A percentile compares a stretch with the other conserved stretches of the same genome.
phyloP scores from a whole-genome alignment of 2,113 vertebrate genomes.

The Catharus fuscescens region DNA sequence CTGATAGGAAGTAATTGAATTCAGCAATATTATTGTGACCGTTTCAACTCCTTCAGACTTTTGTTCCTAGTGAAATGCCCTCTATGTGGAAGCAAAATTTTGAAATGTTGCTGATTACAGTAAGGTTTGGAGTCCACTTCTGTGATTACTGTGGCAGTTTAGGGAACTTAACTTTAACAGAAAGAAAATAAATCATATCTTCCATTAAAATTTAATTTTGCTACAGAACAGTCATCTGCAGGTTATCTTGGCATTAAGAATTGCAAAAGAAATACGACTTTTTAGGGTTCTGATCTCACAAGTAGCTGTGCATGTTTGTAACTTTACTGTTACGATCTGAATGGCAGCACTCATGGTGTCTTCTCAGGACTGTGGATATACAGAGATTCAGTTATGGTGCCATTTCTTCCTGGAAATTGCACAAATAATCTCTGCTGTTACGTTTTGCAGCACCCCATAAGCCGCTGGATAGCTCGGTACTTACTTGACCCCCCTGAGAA shows the following conservation, averaged over 20 bases:
- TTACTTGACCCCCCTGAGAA: conserved; percentile 85
- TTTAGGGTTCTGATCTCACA: neutral
- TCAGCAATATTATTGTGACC: neutral
- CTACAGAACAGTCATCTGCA: neutral
- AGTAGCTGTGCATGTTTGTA: neutral
- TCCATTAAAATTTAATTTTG: neutral
- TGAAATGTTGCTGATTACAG: neutral
- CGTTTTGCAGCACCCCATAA: conserved; percentile 89
- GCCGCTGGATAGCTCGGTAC: conserved; percentile 84
- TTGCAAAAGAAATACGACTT: neutral
- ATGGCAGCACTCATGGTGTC: neutral
- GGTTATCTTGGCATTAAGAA: neutral
- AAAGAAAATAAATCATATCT: neutral
- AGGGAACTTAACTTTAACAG: neutral
- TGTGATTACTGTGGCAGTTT: neutral
- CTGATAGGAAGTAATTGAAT: neutral
- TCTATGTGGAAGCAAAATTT: neutral
- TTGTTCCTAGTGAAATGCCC: neutral
- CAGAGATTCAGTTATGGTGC: neutral
- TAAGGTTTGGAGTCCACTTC: neutral
- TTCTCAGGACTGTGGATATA: neutral
- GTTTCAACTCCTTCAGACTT: neutral
- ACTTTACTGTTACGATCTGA: neutral
- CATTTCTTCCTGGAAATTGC: neutral
- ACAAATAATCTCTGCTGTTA: neutral